Evolutionary conservation across 2,888 invertebrate genomes (phyloP).

Genomic region (Pediacus dermestoides): DNA sequence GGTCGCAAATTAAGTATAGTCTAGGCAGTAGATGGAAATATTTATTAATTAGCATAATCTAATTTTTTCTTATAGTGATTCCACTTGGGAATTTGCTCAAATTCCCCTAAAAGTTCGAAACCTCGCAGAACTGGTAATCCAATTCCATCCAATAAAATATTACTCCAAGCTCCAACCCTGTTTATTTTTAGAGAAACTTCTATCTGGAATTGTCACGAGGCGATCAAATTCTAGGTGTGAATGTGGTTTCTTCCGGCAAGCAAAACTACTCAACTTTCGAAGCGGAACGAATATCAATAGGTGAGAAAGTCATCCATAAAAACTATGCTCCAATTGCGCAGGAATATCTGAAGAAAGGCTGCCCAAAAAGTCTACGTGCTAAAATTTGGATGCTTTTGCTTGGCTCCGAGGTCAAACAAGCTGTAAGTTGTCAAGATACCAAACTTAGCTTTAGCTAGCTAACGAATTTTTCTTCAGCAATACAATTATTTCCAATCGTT

Average conservation of each 20-base stretch:
- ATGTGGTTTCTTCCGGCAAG: constrained; percentile 57
- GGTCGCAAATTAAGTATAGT: constrained; percentile 29
- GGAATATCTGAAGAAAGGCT: constrained; percentile 84
- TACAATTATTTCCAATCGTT: constrained; percentile 73
- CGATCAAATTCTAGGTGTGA: constrained; percentile 72
- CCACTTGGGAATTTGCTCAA: constrained; percentile 83
- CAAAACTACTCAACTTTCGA: constrained; percentile 61
- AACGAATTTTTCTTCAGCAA: constrained; percentile 54
- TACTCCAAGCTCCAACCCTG: too few species aligned
- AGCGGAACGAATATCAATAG: constrained; percentile 68
- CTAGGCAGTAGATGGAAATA: too few species aligned
- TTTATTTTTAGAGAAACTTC: constrained; percentile 61
- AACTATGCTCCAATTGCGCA: constrained; percentile 86
- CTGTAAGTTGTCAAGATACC: constrained; percentile 50
- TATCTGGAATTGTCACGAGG: constrained; percentile 73
- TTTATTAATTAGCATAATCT: too few species aligned
- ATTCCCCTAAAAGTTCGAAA: constrained; percentile 83
- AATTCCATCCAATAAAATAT: too few species aligned
- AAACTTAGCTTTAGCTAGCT: not conserved
- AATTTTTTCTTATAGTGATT: constrained; percentile 60
- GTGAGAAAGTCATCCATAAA: constrained; percentile 71
- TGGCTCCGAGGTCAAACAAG: constrained; percentile 69
- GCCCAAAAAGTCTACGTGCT: constrained; percentile 74
- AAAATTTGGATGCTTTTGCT: constrained; percentile 84
- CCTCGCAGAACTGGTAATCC: constrained; percentile 73